Base-by-base conservation (phyloP, 2,888 invertebrate genomes). In the Acleris cristana region DNA sequence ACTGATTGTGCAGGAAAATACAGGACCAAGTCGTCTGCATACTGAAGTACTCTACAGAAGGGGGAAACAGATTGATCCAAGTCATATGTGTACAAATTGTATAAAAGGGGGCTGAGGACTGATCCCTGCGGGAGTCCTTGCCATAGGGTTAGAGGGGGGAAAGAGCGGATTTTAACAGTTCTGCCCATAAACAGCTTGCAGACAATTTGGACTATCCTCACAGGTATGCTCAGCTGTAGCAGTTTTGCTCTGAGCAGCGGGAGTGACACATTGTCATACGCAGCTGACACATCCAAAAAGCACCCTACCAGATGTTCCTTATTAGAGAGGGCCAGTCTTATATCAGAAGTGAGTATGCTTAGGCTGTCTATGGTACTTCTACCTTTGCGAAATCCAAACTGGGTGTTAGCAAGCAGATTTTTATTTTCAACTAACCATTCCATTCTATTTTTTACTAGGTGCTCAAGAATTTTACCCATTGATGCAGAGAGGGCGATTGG, bases 381-480 rank as follows among this genome's bases (percentile, higher is more conserved):
- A 18, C 48, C 48, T 18, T 49, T 49, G 16, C 48, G 48, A 8
- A 49, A 49, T 49, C 48, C 48, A 18, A 49, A 49, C n/a, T 49
- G 48, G n/a, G 48, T n/a, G 48, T 18, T n/a, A 4, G 48, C 48
- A n/a, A 49, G 5, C 6, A 49, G 8, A 8, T 49, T 49, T 16
- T 49, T 49, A n/a, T 49, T 16, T 49, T 49, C 19, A 19, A 18
- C 48, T 8, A 49, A 49, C 48, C 48, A 49, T 8, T 18, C 26
- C 0, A 49, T 8, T 49, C 48, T 49, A 5, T 49, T 49, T n/a
- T 49, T 49, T 16, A 49, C 8, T 16, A 49, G 48, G 18, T 16
- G 48, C 18, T 49, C 48, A 14, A 49, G 18, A n/a, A 49, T 49
- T 49, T 49, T 49, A 18, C 48, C 48, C 8, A n/a, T 49, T 16